These are phyloP conservation scores for Phalacrocorax pelagicus DNA, from an alignment of 2,113 vertebrate genomes.

Conservation along the genomic window DNA sequence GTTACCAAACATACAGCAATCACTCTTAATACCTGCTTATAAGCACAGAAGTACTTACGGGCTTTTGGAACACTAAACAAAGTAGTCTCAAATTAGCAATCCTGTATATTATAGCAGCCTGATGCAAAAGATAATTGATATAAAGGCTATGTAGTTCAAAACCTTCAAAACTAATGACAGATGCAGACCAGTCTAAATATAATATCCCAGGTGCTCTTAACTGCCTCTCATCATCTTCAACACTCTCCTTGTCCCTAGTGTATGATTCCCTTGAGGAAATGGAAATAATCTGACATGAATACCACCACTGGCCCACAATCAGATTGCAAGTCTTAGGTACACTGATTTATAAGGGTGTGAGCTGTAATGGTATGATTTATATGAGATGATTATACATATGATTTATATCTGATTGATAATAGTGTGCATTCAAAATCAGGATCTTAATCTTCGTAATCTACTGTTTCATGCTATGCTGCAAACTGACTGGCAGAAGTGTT, in stretches of 20 bases:
- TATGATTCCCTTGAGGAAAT: neutral
- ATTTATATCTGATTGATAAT: neutral
- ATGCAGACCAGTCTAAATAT: neutral
- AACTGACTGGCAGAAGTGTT: neutral
- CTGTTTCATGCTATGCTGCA: neutral
- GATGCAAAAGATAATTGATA: neutral
- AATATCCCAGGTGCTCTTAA: neutral
- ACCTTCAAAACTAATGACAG: neutral
- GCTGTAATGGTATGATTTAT: neutral
- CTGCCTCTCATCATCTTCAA: neutral
- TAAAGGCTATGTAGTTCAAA: neutral
- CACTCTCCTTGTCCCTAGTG: neutral
- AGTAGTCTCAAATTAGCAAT: neutral
- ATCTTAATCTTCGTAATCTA: neutral
- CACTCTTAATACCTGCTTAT: neutral
- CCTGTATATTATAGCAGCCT: neutral
- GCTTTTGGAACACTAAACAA: neutral
- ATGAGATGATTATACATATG: neutral
- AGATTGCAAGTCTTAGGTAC: neutral
- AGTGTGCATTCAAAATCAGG: neutral
- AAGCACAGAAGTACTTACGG: neutral
- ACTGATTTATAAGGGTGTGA: neutral
- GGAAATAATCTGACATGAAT: neutral
- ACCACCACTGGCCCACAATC: neutral
- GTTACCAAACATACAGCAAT: neutral